These are phyloP conservation scores for Pristionchus pacificus DNA, from an alignment of 1,140 invertebrate species.

Conservation along the genomic window DNA sequence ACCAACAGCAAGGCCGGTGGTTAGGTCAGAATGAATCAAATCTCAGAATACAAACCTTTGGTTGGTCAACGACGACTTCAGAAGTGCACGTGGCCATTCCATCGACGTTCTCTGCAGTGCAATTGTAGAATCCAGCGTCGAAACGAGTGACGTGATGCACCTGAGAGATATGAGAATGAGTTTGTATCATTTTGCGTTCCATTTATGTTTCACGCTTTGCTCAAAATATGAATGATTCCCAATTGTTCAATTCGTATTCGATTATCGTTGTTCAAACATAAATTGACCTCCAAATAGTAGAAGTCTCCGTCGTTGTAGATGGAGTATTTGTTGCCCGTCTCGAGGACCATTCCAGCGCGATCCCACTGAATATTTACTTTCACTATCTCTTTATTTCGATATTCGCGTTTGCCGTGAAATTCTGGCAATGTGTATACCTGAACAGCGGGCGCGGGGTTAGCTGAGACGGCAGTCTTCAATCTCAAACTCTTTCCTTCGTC, in stretches of 20 bases:
- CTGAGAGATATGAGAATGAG: conserved; percentile 10
- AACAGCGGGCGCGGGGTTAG: conserved; percentile 46
- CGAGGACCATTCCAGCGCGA: conserved; percentile 52
- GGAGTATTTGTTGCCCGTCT: conserved; percentile 56
- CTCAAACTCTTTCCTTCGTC: conserved; percentile 53
- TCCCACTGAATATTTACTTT: too few species aligned
- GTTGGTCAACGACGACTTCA: conserved; percentile 39
- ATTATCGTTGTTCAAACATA: background rate
- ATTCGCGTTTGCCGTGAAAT: too few species aligned
- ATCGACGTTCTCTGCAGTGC: conserved; percentile 50
- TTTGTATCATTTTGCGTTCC: conserved; percentile 4
- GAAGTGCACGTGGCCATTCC: conserved; percentile 48
- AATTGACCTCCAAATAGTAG: conserved; percentile 51
- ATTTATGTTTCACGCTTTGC: too few species aligned
- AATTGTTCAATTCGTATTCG: background rate
- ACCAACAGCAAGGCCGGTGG: too few species aligned
- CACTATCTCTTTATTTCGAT: too few species aligned
- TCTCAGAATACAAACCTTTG: too few species aligned
- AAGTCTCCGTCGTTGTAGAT: conserved; percentile 57
- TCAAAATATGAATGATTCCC: too few species aligned
- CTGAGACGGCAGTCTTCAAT: conserved; percentile 51
- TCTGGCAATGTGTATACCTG: too few species aligned
- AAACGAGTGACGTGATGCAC: conserved; percentile 46
- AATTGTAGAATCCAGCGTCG: conserved; percentile 55
- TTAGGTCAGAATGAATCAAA: too few species aligned